Conservation (phyloP, 2,797 vertebrate genomes). For the Ctenopoma multispine region DNA sequence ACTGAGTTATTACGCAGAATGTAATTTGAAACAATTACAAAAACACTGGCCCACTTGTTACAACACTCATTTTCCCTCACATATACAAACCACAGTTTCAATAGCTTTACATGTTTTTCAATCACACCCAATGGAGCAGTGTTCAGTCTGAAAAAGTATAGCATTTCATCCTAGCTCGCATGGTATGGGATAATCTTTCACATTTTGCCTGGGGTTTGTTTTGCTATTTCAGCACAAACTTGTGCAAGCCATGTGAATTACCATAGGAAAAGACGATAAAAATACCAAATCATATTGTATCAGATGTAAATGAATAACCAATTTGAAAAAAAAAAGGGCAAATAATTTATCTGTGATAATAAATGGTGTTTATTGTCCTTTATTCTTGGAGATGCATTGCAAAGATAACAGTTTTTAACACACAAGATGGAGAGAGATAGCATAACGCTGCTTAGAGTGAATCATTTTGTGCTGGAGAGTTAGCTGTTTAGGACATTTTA, state of each 20-base stretch:
- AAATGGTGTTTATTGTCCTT: constrained; percentile 67
- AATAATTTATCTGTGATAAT: constrained; percentile 81
- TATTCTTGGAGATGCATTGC: constrained; percentile 70
- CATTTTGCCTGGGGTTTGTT: constrained; percentile 88
- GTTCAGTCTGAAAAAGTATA: constrained; percentile 87
- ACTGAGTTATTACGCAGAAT: constrained; percentile 80
- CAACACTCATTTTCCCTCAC: constrained; percentile 84
- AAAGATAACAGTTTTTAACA: constrained; percentile 72
- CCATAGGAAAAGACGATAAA: constrained; percentile 78
- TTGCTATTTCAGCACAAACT: constrained; percentile 89
- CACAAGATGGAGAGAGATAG: constrained; percentile 47
- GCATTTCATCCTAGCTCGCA: constrained; percentile 84
- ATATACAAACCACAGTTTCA: constrained; percentile 87
- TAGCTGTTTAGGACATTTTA: constrained; percentile 36
- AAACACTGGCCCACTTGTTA: constrained; percentile 86
- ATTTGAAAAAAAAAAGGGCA: constrained; percentile 73
- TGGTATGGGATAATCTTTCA: constrained; percentile 87
- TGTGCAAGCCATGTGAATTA: constrained; percentile 87
- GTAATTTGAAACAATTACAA: constrained; percentile 88
- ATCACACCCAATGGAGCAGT: constrained; percentile 86
- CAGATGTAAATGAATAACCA: constrained; percentile 83
- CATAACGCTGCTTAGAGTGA: constrained; percentile 26
- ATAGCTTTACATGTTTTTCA: constrained; percentile 88
- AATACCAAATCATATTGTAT: constrained; percentile 80
- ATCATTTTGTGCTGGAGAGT: constrained; percentile 36